phyloP scores from a whole-genome alignment of 2,797 vertebrate genomes.

The Atherinosoma microstoma region DNA sequence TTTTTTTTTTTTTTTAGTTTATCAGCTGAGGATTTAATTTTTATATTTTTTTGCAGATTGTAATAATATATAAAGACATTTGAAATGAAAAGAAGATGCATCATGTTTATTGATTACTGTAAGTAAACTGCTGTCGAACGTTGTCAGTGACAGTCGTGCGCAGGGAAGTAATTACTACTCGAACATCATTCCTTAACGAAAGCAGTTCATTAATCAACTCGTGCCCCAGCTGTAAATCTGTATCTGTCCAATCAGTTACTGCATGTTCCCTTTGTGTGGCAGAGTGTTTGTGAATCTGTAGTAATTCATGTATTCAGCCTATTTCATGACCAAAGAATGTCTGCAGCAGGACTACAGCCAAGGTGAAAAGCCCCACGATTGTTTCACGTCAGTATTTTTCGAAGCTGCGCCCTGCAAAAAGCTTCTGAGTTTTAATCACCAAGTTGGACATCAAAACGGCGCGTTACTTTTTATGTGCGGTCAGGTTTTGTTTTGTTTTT shows the following conservation, averaged over 20 bases:
- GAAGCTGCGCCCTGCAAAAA: constrained; percentile 14
- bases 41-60: constrained; percentile 8
- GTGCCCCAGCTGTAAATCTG: constrained; percentile 25
- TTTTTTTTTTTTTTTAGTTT: neutral
- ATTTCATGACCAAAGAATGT: constrained; percentile 83
- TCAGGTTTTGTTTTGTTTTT: constrained; percentile 22
- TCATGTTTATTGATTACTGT: constrained; percentile 1
- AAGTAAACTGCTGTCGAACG: neutral
- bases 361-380: constrained; percentile 43
- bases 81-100: neutral
- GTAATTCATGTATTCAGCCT: constrained; percentile 50
- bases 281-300: constrained; percentile 34
- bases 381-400: constrained; percentile 65
- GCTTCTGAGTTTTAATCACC: constrained; percentile 47
- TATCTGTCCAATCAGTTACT: constrained; percentile 31
- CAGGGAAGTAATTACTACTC: neutral
- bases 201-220: neutral
- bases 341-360: constrained; percentile 49
- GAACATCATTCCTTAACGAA: neutral
- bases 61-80: constrained; percentile 5
- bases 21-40: constrained; percentile 3
- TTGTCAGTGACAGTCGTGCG: constrained; percentile 3
- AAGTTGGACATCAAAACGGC: constrained; percentile 39
- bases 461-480: constrained; percentile 33
- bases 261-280: constrained; percentile 65